A percentile compares a stretch with the other conserved stretches of the same genome.
Evolutionary conservation across 2,797 vertebrate genomes (phyloP).

Genomic region (Hydrophis major): DNA sequence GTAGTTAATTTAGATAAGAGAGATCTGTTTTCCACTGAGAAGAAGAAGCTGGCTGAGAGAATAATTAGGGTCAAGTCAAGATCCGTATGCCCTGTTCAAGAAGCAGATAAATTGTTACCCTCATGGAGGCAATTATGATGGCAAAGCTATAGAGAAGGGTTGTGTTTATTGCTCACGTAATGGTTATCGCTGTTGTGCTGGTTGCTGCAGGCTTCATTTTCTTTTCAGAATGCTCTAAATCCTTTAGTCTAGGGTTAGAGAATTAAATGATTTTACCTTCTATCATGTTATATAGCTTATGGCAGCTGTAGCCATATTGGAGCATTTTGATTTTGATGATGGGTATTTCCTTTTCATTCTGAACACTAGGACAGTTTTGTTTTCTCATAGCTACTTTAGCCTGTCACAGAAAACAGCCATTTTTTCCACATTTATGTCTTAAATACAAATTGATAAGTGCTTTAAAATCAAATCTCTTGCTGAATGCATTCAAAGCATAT

Average conservation of each 20-base stretch:
- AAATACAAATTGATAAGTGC: not conserved
- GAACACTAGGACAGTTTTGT: not conserved
- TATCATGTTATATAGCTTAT: not conserved
- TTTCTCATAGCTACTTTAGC: not conserved
- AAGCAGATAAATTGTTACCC: not conserved
- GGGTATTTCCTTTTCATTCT: not conserved
- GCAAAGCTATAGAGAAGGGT: not conserved
- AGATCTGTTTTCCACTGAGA: not conserved
- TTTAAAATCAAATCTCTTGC: not conserved
- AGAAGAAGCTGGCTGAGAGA: not conserved
- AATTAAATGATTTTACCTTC: not conserved
- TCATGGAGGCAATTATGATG: not conserved
- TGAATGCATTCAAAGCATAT: not conserved
- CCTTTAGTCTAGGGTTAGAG: not conserved
- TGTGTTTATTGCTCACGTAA: not conserved
- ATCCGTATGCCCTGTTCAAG: not conserved
- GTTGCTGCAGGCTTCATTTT: not conserved
- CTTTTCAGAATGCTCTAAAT: not conserved
- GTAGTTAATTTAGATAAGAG: not conserved
- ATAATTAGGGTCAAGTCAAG: not conserved
- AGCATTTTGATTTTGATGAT: not conserved
- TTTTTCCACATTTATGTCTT: not conserved
- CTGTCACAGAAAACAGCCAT: not conserved
- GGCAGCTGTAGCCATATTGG: not conserved
- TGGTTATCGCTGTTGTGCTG: not conserved